phyloP scores from a whole-genome alignment of 1,140 invertebrate species.

The Hylaeus volcanicus region DNA sequence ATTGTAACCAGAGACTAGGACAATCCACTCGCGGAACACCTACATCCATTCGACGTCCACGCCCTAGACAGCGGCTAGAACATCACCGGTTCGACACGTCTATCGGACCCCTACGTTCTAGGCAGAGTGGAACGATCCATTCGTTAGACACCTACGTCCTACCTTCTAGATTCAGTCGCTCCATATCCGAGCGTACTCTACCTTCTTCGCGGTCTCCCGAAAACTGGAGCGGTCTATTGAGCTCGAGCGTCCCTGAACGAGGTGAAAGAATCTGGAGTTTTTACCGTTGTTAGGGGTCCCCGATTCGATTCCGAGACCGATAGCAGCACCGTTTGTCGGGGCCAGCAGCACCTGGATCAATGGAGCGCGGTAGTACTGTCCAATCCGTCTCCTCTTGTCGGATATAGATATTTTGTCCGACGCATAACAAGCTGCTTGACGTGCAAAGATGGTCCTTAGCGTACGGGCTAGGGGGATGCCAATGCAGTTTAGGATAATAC shows the following conservation, averaged over 20 bases:
- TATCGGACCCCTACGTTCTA: not conserved
- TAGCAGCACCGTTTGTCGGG: not conserved
- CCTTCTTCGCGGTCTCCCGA: not conserved
- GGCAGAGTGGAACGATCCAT: not conserved
- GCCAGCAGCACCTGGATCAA: constrained; percentile 9
- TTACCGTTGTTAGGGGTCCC: not conserved
- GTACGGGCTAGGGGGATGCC: constrained; percentile 20
- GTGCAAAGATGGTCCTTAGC: constrained; percentile 32
- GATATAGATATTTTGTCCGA: constrained; percentile 56
- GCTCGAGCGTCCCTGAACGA: not conserved
- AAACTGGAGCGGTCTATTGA: not conserved
- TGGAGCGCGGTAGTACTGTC: not conserved
- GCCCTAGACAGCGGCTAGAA: not conserved
- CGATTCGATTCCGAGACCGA: constrained; percentile 8
- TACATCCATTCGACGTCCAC: not conserved
- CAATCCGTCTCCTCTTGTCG: constrained; percentile 8
- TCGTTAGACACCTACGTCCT: not conserved
- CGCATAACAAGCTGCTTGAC: constrained; percentile 57
- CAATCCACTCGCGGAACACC: constrained; percentile 4
- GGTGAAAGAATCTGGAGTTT: constrained; percentile 2
- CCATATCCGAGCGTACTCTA: too few relatives aligned
- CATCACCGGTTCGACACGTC: not conserved
- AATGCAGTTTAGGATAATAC: constrained; percentile 62
- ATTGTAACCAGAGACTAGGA: too few relatives aligned
- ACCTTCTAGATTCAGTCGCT: too few relatives aligned